Evolutionary conservation across 2,888 invertebrate genomes (phyloP), one percentile per base, ranked within the genome.

Genomic region (Agriopis aurantiaria): DNA sequence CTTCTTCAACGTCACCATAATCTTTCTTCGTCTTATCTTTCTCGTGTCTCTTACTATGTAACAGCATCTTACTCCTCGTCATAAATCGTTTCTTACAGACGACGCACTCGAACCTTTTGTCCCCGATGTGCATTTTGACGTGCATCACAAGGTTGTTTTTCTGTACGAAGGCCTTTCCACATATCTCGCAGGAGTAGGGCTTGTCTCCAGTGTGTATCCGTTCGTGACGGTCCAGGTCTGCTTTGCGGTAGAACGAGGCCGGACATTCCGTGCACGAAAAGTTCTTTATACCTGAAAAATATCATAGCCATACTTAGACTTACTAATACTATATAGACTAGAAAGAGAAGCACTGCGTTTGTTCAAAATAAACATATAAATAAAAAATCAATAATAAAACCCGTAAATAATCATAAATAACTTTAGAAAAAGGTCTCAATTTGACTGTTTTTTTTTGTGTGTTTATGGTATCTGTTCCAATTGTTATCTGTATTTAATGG

Each of bases 91-190:
- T 92, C 8, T 77, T 72, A 43, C 93, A 93, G 0, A 88, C 85
- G 0, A 74, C 69, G 45, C 93, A 93, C 9, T 85, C 77, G 23
- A 89, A 90, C 0, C 89, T 83, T 1, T 87, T 81, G 0, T 91
- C 92, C 0, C 91, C 92, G 0, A 84, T 76, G 45, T 93, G 93
- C 84, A 89, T 90, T 61, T 91, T 91, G 0, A 90, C 78, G 41
- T 93, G 93, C 91, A 91, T 91, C 0, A 90, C 86, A 6, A 93
- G 72, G 72, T 93, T 93, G 46, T 88, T 89, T 74, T 92, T 93
- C 51, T 93, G 93, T 0, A 90, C 88, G 59, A 93, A 93, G 0
- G 88, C 85, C 62, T 91, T 93, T 0, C 88, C 82, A 60, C 93
- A 93, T 0, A 92, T 86, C 45, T 90, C 88, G 14, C 93, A 93